Percentiles rank a stretch among this genome's conserved stretches.
Evolutionary conservation across 1,140 invertebrate genomes (phyloP).

Genomic region (Apocrypta bakeri): DNA sequence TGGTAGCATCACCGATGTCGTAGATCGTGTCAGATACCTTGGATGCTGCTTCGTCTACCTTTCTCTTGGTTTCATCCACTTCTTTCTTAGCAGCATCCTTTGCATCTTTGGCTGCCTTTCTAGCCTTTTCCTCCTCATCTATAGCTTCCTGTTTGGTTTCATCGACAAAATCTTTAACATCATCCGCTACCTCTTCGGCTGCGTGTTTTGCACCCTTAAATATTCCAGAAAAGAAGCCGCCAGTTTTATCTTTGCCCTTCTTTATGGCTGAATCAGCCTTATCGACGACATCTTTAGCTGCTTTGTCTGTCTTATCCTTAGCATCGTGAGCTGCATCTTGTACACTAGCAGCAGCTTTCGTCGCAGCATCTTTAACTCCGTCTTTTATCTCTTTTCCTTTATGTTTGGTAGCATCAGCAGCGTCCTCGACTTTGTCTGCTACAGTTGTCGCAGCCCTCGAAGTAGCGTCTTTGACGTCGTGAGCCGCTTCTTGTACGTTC

Average conservation of each 20-base stretch:
- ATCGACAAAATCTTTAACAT: constrained; percentile 55
- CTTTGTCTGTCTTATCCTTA: constrained; percentile 41
- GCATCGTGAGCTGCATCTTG: too few relatives aligned
- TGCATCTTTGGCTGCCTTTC: not conserved
- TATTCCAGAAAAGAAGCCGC: constrained; percentile 37
- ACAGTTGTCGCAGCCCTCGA: too few relatives aligned
- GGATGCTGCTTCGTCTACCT: not conserved
- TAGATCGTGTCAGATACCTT: constrained; percentile 16
- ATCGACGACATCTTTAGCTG: constrained; percentile 34
- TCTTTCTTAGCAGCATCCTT: not conserved
- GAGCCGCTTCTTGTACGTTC: too few relatives aligned
- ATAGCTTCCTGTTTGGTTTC: constrained; percentile 46
- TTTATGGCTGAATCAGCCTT: constrained; percentile 49
- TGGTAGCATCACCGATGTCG: not conserved
- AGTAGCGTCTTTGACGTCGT: too few relatives aligned
- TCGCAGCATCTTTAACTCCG: too few relatives aligned
- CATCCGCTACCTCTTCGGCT: constrained; percentile 62
- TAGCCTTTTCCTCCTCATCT: not conserved
- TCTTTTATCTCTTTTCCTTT: too few relatives aligned
- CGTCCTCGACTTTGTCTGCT: too few relatives aligned
- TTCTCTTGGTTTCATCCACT: not conserved
- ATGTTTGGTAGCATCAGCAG: too few relatives aligned
- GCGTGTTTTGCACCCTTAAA: constrained; percentile 62
- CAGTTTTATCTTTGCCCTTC: constrained; percentile 59
- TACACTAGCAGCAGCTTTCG: too few relatives aligned